Conservation (phyloP, 2,888 invertebrate species). For the Amphipoea lucens region DNA sequence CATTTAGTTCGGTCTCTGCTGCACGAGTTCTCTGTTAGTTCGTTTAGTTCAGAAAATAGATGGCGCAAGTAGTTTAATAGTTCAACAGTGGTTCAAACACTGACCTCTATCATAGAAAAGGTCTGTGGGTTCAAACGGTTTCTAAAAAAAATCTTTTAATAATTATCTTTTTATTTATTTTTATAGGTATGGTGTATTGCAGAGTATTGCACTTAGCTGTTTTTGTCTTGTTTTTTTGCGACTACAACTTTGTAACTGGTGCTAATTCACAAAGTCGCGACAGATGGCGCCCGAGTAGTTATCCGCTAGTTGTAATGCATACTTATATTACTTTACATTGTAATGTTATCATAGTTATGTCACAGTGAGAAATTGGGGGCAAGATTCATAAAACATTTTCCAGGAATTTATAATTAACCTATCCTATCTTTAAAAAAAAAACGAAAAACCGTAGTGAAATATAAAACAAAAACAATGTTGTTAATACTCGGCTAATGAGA, state of each 20-base stretch:
- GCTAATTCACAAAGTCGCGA: not conserved
- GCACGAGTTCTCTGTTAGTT: not conserved
- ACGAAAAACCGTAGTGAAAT: not conserved
- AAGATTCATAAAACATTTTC: not conserved
- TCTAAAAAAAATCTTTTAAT: not conserved
- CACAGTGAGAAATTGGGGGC: not conserved
- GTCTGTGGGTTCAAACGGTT: not conserved
- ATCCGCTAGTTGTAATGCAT: too few species aligned
- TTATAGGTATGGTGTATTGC: not conserved
- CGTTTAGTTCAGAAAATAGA: constrained; percentile 2
- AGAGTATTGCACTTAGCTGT: not conserved
- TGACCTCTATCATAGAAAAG: too few species aligned
- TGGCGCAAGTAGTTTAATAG: constrained; percentile 15
- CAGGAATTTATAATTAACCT: too few species aligned
- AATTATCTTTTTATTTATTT: not conserved
- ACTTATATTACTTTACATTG: not conserved
- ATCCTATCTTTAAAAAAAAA: too few species aligned
- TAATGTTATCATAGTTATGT: not conserved
- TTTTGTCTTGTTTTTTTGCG: not conserved
- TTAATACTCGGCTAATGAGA: not conserved
- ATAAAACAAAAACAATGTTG: not conserved
- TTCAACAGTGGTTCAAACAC: too few species aligned
- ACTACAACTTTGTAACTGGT: not conserved
- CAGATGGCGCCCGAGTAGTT: constrained; percentile 13
- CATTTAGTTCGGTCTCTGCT: not conserved